Evolutionary conservation across 1,140 invertebrate genomes (phyloP).

Genomic region (Maniola jurtina): DNA sequence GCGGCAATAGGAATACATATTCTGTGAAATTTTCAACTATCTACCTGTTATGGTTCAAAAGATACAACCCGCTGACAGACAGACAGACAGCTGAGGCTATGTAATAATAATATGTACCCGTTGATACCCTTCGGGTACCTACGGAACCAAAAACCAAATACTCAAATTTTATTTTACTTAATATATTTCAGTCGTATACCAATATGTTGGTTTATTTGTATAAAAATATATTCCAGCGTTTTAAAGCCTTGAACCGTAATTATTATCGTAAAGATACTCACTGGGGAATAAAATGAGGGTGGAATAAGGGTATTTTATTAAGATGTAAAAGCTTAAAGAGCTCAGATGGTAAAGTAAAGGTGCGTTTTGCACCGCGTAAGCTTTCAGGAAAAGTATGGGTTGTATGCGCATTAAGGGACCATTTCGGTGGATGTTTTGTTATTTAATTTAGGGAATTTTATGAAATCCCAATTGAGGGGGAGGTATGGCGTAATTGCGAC

Average conservation of each 20-base stretch:
- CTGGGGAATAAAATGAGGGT: background rate
- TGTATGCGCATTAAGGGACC: background rate
- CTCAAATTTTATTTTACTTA: too few relatives aligned
- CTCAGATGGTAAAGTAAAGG: background rate
- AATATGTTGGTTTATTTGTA: background rate
- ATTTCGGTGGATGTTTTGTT: background rate
- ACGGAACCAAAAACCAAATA: too few relatives aligned
- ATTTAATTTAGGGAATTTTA: background rate
- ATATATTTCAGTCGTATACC: background rate
- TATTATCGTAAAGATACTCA: background rate
- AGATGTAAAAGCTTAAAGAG: constrained; percentile 3
- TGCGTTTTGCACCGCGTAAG: background rate
- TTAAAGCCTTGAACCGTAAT: constrained; percentile 1
- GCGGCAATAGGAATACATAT: too few relatives aligned
- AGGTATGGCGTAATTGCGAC: too few relatives aligned
- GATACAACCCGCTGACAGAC: too few relatives aligned
- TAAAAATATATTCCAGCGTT: background rate
- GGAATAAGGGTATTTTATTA: constrained; percentile 8
- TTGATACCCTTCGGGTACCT: too few relatives aligned
- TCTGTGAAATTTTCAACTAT: too few relatives aligned
- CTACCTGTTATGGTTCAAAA: too few relatives aligned
- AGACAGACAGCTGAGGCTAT: too few relatives aligned
- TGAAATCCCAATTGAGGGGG: too few relatives aligned
- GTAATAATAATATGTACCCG: too few relatives aligned
- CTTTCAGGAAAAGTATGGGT: background rate